phyloP scores from a whole-genome alignment of 2,888 invertebrate species.

The Lochmaea capreae region DNA sequence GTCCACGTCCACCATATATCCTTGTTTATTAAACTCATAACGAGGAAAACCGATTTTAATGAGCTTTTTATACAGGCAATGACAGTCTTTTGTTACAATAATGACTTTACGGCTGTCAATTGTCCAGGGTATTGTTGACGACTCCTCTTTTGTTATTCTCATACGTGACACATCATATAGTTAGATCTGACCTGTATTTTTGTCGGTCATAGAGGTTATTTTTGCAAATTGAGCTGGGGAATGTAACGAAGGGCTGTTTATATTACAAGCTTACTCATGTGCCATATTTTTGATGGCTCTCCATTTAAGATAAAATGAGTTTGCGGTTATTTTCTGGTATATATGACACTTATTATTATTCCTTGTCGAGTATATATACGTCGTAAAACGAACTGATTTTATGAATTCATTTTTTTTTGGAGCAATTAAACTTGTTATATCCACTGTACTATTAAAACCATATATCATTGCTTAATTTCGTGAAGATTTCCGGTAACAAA shows the following conservation, averaged over 20 bases:
- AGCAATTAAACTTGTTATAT: not conserved
- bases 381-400: conserved; percentile 16
- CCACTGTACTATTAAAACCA: not conserved
- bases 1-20: conserved; percentile 53
- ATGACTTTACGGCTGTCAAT: conserved; percentile 66
- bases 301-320: conserved; percentile 46
- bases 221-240: conserved; percentile 44
- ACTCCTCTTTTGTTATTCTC: conserved; percentile 46
- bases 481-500: conserved; percentile 31
- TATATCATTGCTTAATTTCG: conserved; percentile 9
- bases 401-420: not conserved
- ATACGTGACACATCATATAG: conserved; percentile 35
- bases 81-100: conserved; percentile 66
- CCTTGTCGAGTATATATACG: conserved; percentile 1
- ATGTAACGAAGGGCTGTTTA: conserved; percentile 41
- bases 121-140: conserved; percentile 61
- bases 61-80: conserved; percentile 67
- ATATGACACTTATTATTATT: conserved; percentile 32
- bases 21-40: conserved; percentile 61
- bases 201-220: conserved; percentile 42
- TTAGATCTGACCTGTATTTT: conserved; percentile 40
- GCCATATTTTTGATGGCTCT: conserved; percentile 47
- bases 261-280: conserved; percentile 42
- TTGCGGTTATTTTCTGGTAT: conserved; percentile 40
- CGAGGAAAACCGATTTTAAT: conserved; percentile 62